Base-by-base conservation (phyloP, 2,797 vertebrate species). In the Hapalemur alaotrensis region DNA sequence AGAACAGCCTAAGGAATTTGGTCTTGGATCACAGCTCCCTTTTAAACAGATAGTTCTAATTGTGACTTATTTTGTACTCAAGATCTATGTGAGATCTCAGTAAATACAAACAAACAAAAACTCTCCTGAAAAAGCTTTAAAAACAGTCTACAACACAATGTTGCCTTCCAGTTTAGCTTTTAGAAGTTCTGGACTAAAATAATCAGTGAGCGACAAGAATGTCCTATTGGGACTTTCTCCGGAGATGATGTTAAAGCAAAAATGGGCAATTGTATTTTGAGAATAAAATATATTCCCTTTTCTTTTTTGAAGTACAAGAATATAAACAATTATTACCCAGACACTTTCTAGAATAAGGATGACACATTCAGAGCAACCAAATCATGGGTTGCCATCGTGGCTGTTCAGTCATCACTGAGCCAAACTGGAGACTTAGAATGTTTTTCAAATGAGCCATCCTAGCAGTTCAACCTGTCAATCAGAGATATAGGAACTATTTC, bases 31-130 rank as follows among this genome's bases (percentile, higher is more conserved):
- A 69, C 14, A 80, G 9, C 38, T 81, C 46, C 52, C 9, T 89
- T 54, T 70, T 83, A 89, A 94, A 65, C 11, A 94, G 96, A 59
- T 30, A n/a, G 15, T 46, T 93, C n/a, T 32, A 38, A 20, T 54
- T 73, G 9, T 63, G 73, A 23, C 46, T 82, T 88, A 12, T 78
- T 96, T 78, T 94, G 48, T 69, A 72, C 57, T 63, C 13, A 25
- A 89, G 3, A 69, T 57, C 50, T 57, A 2, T 82, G 46, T 59
- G 48, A 84, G 17, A 30, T 76, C 75, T 79, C 38, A 72, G 18
- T 80, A 80, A 94, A 95, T 73, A 83, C 35, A 93, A 84, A 32
- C 23, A 89, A 93, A 79, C 22, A 17, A 79, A 82, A 78, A 13
- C 38, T 46, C n/a, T 79, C 48, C 52, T 35, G 10, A 57, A 82